Base-by-base conservation (phyloP, 2,888 invertebrate species). In the Rapana venosa region DNA sequence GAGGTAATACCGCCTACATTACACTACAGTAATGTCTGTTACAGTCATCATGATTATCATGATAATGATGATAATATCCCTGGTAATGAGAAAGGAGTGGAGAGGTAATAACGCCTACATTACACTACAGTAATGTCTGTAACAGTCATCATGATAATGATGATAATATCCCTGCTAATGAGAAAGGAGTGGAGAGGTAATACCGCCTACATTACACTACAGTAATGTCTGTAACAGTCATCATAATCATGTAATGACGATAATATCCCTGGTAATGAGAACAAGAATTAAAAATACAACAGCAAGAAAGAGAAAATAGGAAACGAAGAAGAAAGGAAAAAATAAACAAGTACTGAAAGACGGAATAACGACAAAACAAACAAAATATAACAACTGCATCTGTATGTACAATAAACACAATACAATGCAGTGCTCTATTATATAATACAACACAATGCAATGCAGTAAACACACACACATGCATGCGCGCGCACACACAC, bases 151-250 rank as follows among this genome's bases (percentile, higher is more conserved):
- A 66, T 22, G 66, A 66, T 22, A 13, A 66, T 22, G 26, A 66
- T 17, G 26, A 66, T 17, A 13, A 66, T 17, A 61, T 15, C 13
- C 11, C 11, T 15, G 61, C 11, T 15, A 17, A 61, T 15, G 61
- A 61, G 17, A 17, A 61, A 1, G 89, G 89, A 11, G 84, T 90
- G 13, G 89, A 90, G 26, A 89, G 87, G 89, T 47, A 47, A 22
- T 61, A 61, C 61, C 22, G 61, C 61, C 47, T 47, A 47, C 47
- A 47, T 17, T 22, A 66, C 66, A 66, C 2, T 66, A 66, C 66
- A 47, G 47, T 13, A 26, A 26, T 66, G 66, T 13, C 20, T 66
- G 66, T 66, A 66, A 66, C 13, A 26, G 2, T 66, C 26, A 66
- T 66, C 26, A 13, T 66, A 2, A 66, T 66, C 20, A 66, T 26